These are phyloP conservation scores for Patella ulyssiponensis DNA, from an alignment of 2,888 invertebrate genomes.

Conservation along the genomic window DNA sequence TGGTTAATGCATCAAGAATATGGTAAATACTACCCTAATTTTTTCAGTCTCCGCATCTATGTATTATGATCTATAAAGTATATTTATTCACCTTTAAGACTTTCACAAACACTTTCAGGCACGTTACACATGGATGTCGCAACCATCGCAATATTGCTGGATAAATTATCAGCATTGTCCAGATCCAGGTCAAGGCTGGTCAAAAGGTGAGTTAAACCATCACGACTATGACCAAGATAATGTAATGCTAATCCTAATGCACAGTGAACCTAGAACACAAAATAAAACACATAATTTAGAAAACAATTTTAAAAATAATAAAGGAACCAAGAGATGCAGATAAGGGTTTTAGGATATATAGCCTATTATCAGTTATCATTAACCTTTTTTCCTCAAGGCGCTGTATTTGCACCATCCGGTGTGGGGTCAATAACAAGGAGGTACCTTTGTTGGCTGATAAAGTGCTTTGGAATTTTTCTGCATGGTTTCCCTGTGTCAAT, in stretches of 20 bases:
- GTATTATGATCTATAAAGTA: not conserved
- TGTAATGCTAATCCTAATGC: slow-evolving; percentile 56
- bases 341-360: too few relatives aligned
- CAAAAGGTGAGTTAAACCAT: slow-evolving; percentile 59
- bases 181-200: slow-evolving; percentile 61
- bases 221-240: slow-evolving; percentile 52
- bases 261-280: slow-evolving; percentile 55
- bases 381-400: too few relatives aligned
- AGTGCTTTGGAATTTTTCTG: too few relatives aligned
- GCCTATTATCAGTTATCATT: too few relatives aligned
- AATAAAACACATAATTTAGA: slow-evolving; percentile 1
- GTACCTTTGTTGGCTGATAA: too few relatives aligned
- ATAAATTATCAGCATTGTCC: slow-evolving; percentile 48
- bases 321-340: too few relatives aligned
- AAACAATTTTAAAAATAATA: too few relatives aligned
- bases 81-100: slow-evolving; percentile 49
- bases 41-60: too few relatives aligned
- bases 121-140: slow-evolving; percentile 32
- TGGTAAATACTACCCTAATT: too few relatives aligned
- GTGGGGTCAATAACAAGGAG: not conserved
- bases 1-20: too few relatives aligned
- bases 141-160: too few relatives aligned
- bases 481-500: too few relatives aligned
- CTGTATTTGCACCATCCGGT: not conserved
- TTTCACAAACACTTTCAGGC: slow-evolving; percentile 46